Evolutionary conservation across 2,888 invertebrate genomes (phyloP).

Genomic region (Rhagonycha lutea): DNA sequence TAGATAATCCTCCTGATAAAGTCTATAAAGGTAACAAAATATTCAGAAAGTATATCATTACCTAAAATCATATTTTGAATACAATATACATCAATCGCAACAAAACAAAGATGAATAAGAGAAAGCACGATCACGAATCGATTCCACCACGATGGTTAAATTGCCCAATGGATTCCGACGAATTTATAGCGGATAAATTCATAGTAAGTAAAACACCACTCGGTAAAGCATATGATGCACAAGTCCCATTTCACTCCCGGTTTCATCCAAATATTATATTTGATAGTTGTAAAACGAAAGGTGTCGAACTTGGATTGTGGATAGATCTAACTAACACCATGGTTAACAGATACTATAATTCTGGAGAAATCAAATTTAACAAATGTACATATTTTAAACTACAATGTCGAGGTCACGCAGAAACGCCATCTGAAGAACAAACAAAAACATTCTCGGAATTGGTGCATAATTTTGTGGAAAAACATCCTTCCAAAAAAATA

Average conservation of each 20-base stretch:
- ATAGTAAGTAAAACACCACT: constrained; percentile 95
- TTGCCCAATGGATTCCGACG: constrained; percentile 81
- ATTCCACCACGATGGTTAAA: constrained; percentile 85
- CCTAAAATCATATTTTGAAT: too few species aligned
- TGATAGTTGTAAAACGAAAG: constrained; percentile 73
- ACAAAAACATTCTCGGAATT: constrained; percentile 80
- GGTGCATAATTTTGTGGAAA: constrained; percentile 76
- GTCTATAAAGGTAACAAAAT: too few species aligned
- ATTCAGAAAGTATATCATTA: too few species aligned
- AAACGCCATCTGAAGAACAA: constrained; percentile 87
- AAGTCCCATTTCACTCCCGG: constrained; percentile 80
- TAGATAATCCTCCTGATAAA: too few species aligned
- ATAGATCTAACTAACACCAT: constrained; percentile 95
- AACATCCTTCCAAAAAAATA: constrained; percentile 78
- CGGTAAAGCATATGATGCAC: constrained; percentile 76
- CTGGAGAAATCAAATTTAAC: constrained; percentile 71
- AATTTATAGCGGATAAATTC: constrained; percentile 79
- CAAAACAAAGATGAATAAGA: constrained; percentile 40
- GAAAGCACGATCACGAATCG: constrained; percentile 60
- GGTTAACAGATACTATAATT: constrained; percentile 79
- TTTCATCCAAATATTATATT: constrained; percentile 91
- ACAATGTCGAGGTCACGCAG: constrained; percentile 89
- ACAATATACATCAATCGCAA: too few species aligned
- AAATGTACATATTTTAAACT: constrained; percentile 87
- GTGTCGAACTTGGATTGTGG: constrained; percentile 91